Conservation (phyloP, 2,797 vertebrate genomes). For the Chelidonichthys spinosus region DNA sequence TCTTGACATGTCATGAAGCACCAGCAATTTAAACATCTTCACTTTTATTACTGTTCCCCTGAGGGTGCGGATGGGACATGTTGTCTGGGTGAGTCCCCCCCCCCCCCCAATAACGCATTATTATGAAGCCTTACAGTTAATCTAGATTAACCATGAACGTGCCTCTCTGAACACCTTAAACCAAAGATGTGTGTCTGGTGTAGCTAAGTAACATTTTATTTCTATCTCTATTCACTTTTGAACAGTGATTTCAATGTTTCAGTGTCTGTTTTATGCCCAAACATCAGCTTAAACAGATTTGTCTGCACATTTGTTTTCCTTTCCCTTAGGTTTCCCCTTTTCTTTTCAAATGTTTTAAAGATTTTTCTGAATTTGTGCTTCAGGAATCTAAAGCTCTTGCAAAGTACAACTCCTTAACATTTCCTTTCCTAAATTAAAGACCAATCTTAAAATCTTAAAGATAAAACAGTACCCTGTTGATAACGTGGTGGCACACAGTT, state of each 20-base stretch:
- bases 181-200: conserved; percentile 12
- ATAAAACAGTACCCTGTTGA: not conserved
- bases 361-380: conserved; percentile 5
- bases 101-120: conserved; percentile 22
- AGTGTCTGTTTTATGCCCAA: not conserved
- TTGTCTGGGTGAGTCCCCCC: conserved; percentile 38
- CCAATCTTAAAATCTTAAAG: no score
- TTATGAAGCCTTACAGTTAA: conserved; percentile 21
- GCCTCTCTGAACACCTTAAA: conserved; percentile 1
- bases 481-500: not conserved
- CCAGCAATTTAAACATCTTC: conserved; percentile 51
- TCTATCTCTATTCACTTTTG: not conserved
- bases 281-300: not conserved
- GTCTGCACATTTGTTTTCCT: not conserved
- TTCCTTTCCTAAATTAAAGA: not conserved
- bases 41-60: conserved; percentile 55
- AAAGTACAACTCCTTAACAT: not conserved
- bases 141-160: conserved; percentile 27
- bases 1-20: conserved; percentile 46
- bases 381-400: not conserved
- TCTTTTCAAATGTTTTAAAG: not conserved
- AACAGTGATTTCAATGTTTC: conserved; percentile 4
- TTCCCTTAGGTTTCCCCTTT: not conserved
- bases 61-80: conserved; percentile 47
- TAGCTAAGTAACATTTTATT: conserved; percentile 26